phyloP scores from a whole-genome alignment of 2,797 vertebrate species.

The Argyrosomus regius region DNA sequence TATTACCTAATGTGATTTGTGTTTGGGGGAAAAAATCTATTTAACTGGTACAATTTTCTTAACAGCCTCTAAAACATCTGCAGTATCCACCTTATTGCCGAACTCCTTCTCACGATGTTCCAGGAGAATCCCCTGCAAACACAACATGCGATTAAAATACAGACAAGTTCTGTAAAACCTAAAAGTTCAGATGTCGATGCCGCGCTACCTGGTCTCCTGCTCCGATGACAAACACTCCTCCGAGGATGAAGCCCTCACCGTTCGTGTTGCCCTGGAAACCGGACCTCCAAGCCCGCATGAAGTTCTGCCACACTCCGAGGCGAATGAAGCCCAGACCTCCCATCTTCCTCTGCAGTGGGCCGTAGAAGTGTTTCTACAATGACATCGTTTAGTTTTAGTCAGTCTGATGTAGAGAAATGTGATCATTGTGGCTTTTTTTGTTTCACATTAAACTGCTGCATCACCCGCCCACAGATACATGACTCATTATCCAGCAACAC shows the following conservation, averaged over 20 bases:
- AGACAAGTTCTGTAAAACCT: background rate
- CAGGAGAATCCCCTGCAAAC: conserved; percentile 92
- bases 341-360: conserved; percentile 92
- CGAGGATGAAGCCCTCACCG: conserved; percentile 95
- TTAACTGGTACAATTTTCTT: conserved; percentile 88
- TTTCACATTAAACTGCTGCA: too few species aligned
- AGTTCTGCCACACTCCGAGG: conserved; percentile 94
- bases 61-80: conserved; percentile 90
- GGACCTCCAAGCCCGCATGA: conserved; percentile 91
- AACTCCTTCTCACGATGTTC: conserved; percentile 98
- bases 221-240: conserved; percentile 97
- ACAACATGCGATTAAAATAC: conserved; percentile 1
- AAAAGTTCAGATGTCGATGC: background rate
- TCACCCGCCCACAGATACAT: too few species aligned
- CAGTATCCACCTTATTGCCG: conserved; percentile 91
- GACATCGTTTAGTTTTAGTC: conserved; percentile 17
- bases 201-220: conserved; percentile 90
- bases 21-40: conserved; percentile 32
- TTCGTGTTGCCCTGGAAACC: conserved; percentile 94
- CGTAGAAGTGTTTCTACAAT: conserved; percentile 92
- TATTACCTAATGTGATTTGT: background rate
- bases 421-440: background rate
- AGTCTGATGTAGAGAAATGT: background rate
- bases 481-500: background rate
- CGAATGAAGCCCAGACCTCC: conserved; percentile 90